These are phyloP conservation scores for Oncopeltus fasciatus DNA, from an alignment of 1,140 invertebrate species.

Conservation along the genomic window DNA sequence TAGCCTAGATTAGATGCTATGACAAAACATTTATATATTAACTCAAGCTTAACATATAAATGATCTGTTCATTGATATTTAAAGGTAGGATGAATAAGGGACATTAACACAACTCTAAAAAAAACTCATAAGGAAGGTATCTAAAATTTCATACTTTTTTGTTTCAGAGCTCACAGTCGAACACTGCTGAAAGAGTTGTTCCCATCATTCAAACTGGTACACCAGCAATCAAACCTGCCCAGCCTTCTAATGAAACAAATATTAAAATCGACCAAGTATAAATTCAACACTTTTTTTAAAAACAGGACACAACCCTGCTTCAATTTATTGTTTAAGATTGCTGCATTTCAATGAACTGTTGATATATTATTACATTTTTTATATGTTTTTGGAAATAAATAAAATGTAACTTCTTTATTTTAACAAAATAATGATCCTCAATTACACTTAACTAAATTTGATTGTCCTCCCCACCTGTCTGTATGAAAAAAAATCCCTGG, in stretches of 20 bases:
- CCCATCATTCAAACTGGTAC: conserved; percentile 25
- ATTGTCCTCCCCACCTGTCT: too few relatives aligned
- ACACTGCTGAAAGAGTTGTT: conserved; percentile 19
- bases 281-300: too few relatives aligned
- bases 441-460: too few relatives aligned
- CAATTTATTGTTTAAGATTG: too few relatives aligned
- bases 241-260: conserved; percentile 19
- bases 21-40: not conserved
- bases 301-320: too few relatives aligned
- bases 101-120: not conserved
- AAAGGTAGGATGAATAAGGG: not conserved
- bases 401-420: too few relatives aligned
- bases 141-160: not conserved
- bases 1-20: not conserved
- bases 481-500: too few relatives aligned
- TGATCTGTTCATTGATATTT: not conserved
- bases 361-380: too few relatives aligned
- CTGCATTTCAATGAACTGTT: too few relatives aligned
- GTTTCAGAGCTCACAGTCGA: conserved; percentile 10
- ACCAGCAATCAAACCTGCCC: conserved; percentile 23
- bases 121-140: not conserved
- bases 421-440: too few relatives aligned
- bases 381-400: too few relatives aligned
- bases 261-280: conserved; percentile 24
- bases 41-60: not conserved